These are phyloP conservation scores for Torymus tubicola DNA, from an alignment of 2,888 invertebrate species.

Conservation along the genomic window DNA sequence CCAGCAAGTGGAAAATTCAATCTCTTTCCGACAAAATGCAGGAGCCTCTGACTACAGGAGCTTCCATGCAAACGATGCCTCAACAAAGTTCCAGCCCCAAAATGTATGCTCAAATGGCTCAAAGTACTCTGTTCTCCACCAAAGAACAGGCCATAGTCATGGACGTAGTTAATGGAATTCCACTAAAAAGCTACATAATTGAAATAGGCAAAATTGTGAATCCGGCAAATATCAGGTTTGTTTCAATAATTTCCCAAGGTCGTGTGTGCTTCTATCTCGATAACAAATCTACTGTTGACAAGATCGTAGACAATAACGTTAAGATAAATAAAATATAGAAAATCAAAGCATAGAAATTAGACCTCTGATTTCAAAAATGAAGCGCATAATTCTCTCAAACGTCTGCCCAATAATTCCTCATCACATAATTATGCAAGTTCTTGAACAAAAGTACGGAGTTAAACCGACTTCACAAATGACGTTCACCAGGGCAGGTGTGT, in stretches of 20 bases:
- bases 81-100: too few relatives aligned
- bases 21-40: too few relatives aligned
- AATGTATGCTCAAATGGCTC: too few relatives aligned
- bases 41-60: too few relatives aligned
- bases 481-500: not conserved
- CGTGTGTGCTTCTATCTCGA: not conserved
- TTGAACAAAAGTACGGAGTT: not conserved
- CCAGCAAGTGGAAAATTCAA: too few relatives aligned
- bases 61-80: too few relatives aligned
- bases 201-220: not conserved
- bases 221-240: not conserved
- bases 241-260: constrained; percentile 10
- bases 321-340: not conserved
- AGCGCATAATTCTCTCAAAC: too few relatives aligned
- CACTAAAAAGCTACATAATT: constrained; percentile 1
- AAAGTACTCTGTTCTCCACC: not conserved
- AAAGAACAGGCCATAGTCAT: constrained; percentile 21
- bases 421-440: too few relatives aligned
- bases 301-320: not conserved
- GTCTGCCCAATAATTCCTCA: too few relatives aligned
- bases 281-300: not conserved
- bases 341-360: too few relatives aligned
- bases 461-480: not conserved
- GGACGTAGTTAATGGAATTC: not conserved
- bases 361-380: too few relatives aligned